Conservation (phyloP, 2,797 vertebrate genomes). For the Lacerta agilis region DNA sequence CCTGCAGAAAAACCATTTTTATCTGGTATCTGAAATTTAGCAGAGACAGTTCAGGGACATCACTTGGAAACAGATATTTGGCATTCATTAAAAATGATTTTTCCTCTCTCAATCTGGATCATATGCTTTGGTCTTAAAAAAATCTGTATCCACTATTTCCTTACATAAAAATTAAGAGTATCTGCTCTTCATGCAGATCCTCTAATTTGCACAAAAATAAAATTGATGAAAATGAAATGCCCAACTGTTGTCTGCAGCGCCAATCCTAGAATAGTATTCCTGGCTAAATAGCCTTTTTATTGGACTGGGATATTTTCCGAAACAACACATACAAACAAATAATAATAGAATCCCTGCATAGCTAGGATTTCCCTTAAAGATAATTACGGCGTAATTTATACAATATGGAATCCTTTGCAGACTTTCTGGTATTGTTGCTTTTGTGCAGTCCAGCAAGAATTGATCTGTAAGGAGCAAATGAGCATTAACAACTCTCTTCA, state of each 20-base stretch:
- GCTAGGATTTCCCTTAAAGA: neutral
- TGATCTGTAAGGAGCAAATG: slow-evolving; percentile 33
- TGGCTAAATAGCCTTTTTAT: neutral
- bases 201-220: no score
- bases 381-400: neutral
- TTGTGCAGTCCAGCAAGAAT: slow-evolving; percentile 20
- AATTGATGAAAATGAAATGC: neutral
- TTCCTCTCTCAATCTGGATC: neutral
- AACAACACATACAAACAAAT: neutral
- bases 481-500: slow-evolving; percentile 33
- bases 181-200: neutral
- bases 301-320: neutral
- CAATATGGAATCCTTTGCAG: neutral
- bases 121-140: neutral
- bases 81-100: neutral
- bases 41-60: no score
- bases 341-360: neutral
- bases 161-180: neutral
- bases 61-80: no score
- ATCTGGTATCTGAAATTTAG: no score
- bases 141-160: neutral
- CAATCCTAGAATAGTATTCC: neutral
- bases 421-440: slow-evolving; percentile 20
- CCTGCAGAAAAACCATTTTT: no score
- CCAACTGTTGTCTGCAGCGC: neutral